Evolutionary conservation across 2,888 invertebrate species (phyloP).

Genomic region (Pyralis farinalis): DNA sequence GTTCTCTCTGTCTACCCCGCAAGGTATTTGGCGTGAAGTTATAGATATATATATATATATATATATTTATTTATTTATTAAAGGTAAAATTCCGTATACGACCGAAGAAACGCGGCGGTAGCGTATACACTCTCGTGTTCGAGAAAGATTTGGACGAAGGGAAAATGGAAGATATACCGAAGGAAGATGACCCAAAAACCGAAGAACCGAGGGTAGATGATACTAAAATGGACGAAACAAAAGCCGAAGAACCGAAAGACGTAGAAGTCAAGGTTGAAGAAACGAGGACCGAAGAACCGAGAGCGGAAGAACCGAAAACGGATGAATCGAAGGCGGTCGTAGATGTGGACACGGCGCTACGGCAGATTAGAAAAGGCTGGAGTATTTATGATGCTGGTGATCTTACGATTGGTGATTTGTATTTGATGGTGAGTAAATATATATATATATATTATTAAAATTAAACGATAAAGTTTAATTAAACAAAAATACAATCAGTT

Average conservation of each 20-base stretch:
- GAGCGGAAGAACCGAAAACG: conserved; percentile 25
- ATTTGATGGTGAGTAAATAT: conserved; percentile 91
- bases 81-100: conserved; percentile 70
- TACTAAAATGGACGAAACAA: conserved; percentile 19
- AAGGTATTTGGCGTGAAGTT: too few species aligned
- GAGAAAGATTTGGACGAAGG: conserved; percentile 39
- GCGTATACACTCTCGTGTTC: conserved; percentile 54
- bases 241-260: conserved; percentile 11
- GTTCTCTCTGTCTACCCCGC: too few species aligned
- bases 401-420: conserved; percentile 93
- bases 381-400: conserved; percentile 87
- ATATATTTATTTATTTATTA: background rate
- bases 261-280: conserved; percentile 10
- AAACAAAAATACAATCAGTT: too few species aligned
- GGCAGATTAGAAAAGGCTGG: conserved; percentile 87
- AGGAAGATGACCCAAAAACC: conserved; percentile 26
- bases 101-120: conserved; percentile 65
- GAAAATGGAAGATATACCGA: conserved; percentile 22
- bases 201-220: too few species aligned
- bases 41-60: too few species aligned
- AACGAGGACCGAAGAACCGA: background rate
- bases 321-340: conserved; percentile 42
- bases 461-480: too few species aligned
- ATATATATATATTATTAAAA: too few species aligned
- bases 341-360: conserved; percentile 55